Percentiles rank a stretch among this genome's conserved stretches.
phyloP scores from a whole-genome alignment of 2,113 vertebrate genomes.

The Bubo blakistoni region DNA sequence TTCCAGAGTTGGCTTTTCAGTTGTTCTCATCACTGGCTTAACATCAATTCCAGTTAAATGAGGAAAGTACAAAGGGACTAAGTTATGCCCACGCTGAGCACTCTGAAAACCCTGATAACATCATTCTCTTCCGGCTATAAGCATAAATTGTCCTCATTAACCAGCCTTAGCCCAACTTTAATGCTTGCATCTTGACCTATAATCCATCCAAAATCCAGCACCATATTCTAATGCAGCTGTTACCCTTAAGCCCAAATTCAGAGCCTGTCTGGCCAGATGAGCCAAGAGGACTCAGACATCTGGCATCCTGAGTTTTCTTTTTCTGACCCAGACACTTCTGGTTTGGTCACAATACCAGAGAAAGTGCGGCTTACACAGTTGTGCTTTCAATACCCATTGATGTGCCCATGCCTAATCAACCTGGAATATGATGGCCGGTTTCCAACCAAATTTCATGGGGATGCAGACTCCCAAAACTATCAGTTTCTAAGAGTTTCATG shows the following conservation, averaged over 20 bases:
- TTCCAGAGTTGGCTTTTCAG: background rate
- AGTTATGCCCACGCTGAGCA: background rate
- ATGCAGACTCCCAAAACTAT: background rate
- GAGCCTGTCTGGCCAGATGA: background rate
- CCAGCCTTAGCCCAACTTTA: background rate
- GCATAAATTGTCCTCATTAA: constrained; percentile 6
- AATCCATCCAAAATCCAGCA: background rate
- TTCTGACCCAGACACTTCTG: background rate
- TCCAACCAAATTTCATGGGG: background rate
- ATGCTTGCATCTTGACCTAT: background rate
- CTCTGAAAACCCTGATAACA: background rate
- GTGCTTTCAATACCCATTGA: background rate
- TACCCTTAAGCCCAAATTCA: background rate
- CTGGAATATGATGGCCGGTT: background rate
- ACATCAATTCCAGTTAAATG: background rate
- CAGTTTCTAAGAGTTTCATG: background rate
- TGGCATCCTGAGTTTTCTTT: background rate
- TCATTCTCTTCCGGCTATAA: background rate
- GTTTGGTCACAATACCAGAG: background rate
- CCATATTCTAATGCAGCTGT: background rate
- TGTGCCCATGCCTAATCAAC: background rate
- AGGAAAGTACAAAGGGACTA: background rate
- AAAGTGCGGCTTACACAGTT: background rate
- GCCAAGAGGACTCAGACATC: background rate
- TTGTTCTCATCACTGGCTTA: background rate